A percentile compares a stretch with the other conserved stretches of the same genome.
Evolutionary conservation across 2,797 vertebrate genomes (phyloP).

Genomic region (Rhynchotus rufescens): DNA sequence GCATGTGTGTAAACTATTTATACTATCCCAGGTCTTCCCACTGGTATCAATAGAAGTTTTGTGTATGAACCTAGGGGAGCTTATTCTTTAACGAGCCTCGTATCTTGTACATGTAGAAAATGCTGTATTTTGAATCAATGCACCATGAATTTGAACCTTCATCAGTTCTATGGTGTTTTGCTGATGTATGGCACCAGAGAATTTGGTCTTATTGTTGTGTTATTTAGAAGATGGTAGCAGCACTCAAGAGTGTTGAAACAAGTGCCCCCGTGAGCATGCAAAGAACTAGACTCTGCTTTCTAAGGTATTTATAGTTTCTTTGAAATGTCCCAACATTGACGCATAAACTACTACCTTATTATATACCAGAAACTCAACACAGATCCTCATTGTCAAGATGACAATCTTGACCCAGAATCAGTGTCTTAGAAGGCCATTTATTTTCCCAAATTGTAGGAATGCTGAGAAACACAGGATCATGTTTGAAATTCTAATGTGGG

Average conservation of each 20-base stretch:
- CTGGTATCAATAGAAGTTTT: slow-evolving; percentile 18
- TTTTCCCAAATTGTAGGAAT: neutral
- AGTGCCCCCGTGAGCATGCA: neutral
- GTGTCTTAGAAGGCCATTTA: neutral
- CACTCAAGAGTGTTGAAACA: neutral
- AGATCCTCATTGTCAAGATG: neutral
- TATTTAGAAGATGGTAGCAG: neutral
- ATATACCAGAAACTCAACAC: neutral
- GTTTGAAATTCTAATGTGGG: too few relatives aligned
- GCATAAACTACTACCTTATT: neutral
- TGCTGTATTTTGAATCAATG: neutral
- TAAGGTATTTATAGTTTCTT: neutral
- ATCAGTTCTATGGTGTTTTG: neutral
- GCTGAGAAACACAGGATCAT: neutral
- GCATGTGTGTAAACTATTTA: slow-evolving; percentile 45
- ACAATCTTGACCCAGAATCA: slow-evolving; percentile 58
- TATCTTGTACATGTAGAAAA: neutral
- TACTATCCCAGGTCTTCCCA: neutral
- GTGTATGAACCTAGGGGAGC: neutral
- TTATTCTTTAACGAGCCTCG: slow-evolving; percentile 2
- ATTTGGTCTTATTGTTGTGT: neutral
- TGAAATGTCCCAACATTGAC: slow-evolving; percentile 2
- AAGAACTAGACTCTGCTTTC: neutral
- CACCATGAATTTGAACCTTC: neutral
- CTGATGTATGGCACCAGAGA: neutral